phyloP scores from a whole-genome alignment of 2,797 vertebrate genomes.

The Hylomyscus alleni region DNA sequence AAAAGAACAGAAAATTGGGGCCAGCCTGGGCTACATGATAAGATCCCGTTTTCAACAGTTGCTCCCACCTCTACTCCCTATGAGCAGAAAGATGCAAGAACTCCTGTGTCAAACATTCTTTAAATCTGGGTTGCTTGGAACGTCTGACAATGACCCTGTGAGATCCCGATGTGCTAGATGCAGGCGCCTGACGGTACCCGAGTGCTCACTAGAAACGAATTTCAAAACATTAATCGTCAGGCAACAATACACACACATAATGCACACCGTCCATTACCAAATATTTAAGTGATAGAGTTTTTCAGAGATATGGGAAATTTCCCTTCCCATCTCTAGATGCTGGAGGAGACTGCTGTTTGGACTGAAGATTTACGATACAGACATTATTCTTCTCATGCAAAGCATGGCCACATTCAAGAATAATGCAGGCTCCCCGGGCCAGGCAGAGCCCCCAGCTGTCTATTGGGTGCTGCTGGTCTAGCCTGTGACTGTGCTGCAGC shows the following conservation, averaged over 20 bases:
- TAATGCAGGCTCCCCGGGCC: not conserved
- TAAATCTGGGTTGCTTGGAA: not conserved
- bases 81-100: constrained; percentile 6
- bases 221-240: constrained; percentile 7
- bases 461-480: not conserved
- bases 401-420: not conserved
- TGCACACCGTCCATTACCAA: not conserved
- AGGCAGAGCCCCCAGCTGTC: not conserved
- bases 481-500: not conserved
- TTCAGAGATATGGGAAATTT: not conserved
- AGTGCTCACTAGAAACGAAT: not conserved
- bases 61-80: not conserved
- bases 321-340: not conserved
- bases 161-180: not conserved
- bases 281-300: constrained; percentile 43
- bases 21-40: not conserved
- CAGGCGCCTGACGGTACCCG: not conserved
- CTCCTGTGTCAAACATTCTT: constrained; percentile 19
- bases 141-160: not conserved
- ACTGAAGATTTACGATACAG: not conserved
- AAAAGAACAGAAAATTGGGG: no score
- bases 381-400: constrained; percentile 23
- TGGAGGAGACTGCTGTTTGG: constrained; percentile 13
- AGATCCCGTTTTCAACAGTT: not conserved
- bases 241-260: not conserved